These are phyloP conservation scores for Recurvirostra avosetta DNA, from an alignment of 2,113 vertebrate species.

Conservation along the genomic window DNA sequence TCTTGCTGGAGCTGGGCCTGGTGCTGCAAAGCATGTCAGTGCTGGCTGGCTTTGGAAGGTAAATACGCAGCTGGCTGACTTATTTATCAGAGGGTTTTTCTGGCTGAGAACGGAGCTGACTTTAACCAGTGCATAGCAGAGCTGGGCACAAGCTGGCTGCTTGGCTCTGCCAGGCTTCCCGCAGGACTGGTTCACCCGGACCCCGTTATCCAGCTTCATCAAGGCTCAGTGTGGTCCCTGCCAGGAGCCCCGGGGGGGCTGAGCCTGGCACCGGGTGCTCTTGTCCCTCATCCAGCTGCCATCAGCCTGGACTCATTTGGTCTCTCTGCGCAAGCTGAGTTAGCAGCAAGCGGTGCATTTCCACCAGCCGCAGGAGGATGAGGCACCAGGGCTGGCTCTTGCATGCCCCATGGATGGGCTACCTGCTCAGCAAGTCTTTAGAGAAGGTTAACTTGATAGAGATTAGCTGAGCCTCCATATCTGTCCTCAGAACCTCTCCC, in stretches of 20 bases:
- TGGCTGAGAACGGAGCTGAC: neutral
- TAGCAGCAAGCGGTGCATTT: rapidly evolving
- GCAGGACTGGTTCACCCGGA: neutral
- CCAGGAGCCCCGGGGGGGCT: rapidly evolving
- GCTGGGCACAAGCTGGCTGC: neutral
- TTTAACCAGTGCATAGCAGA: neutral
- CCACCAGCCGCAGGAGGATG: neutral
- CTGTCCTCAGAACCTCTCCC: neutral
- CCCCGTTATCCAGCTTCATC: neutral
- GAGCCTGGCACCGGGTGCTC: neutral
- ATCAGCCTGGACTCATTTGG: neutral
- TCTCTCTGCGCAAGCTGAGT: neutral
- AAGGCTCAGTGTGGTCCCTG: neutral
- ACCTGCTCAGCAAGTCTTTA: neutral
- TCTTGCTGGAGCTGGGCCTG: neutral
- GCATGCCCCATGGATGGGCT: neutral
- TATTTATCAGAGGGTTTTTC: neutral
- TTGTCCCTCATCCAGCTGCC: too few species aligned
- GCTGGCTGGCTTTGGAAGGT: neutral
- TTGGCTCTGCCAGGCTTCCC: neutral
- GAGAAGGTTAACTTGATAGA: neutral
- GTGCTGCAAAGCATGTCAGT: neutral
- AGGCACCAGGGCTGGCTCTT: neutral
- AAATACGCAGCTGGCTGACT: neutral
- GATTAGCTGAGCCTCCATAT: neutral